These are phyloP conservation scores for Tauraco erythrolophus DNA, from an alignment of 2,113 vertebrate species.

Conservation along the genomic window DNA sequence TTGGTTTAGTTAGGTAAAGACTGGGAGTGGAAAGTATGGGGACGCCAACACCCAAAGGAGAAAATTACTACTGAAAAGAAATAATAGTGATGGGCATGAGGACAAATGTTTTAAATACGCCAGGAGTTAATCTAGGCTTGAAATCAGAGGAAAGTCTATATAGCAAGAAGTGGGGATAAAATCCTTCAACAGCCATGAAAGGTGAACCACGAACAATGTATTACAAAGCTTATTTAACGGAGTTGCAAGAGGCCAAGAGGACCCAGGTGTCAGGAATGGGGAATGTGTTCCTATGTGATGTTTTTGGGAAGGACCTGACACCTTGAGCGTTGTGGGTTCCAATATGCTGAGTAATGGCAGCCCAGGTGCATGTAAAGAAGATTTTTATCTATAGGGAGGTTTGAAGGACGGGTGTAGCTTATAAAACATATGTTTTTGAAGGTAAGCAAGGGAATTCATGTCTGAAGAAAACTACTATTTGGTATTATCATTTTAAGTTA, in stretches of 20 bases:
- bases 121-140: neutral
- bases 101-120: neutral
- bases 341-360: neutral
- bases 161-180: neutral
- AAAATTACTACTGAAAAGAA: neutral
- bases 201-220: neutral
- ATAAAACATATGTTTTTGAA: neutral
- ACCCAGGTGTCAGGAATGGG: neutral
- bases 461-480: neutral
- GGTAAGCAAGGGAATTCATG: neutral
- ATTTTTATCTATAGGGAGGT: neutral
- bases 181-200: neutral
- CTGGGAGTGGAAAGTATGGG: neutral
- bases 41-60: neutral
- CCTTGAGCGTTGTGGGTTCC: rapidly evolving
- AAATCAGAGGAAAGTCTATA: neutral
- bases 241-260: neutral
- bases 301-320: neutral
- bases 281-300: rapidly evolving
- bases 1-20: neutral
- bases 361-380: neutral
- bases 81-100: neutral
- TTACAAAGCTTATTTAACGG: neutral
- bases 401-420: neutral
- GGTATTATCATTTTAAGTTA: neutral